phyloP scores from a whole-genome alignment of 2,113 vertebrate species.

The Taxidea taxus region DNA sequence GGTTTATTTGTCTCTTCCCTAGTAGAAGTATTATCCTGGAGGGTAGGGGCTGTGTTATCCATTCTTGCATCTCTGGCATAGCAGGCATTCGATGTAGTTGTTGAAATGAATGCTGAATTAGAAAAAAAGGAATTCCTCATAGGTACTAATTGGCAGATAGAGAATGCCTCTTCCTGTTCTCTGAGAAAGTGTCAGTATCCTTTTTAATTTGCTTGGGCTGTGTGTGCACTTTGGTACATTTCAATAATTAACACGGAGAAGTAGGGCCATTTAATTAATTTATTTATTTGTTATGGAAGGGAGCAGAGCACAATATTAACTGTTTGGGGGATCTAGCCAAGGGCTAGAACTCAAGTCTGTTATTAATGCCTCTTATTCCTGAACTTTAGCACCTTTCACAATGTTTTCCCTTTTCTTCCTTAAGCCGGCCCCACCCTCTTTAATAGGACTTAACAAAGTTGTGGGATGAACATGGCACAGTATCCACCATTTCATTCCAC shows the following conservation, averaged over 20 bases:
- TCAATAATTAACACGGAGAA: slow-evolving; percentile 33
- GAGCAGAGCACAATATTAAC: neutral
- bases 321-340: neutral
- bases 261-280: neutral
- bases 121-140: neutral
- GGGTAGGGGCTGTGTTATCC: neutral
- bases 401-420: neutral
- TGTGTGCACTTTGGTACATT: neutral
- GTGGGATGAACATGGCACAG: neutral
- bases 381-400: neutral
- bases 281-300: slow-evolving; percentile 19
- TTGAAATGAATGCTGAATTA: neutral
- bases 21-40: neutral
- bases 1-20: neutral
- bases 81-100: neutral
- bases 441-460: neutral
- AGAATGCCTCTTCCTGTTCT: neutral
- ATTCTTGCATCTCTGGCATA: neutral
- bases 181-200: neutral
- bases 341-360: neutral
- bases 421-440: neutral
- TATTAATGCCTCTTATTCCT: neutral
- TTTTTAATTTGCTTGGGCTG: neutral
- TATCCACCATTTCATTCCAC: neutral
- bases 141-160: neutral